phyloP scores from a whole-genome alignment of 2,113 vertebrate species.

The Corythaeola cristata region DNA sequence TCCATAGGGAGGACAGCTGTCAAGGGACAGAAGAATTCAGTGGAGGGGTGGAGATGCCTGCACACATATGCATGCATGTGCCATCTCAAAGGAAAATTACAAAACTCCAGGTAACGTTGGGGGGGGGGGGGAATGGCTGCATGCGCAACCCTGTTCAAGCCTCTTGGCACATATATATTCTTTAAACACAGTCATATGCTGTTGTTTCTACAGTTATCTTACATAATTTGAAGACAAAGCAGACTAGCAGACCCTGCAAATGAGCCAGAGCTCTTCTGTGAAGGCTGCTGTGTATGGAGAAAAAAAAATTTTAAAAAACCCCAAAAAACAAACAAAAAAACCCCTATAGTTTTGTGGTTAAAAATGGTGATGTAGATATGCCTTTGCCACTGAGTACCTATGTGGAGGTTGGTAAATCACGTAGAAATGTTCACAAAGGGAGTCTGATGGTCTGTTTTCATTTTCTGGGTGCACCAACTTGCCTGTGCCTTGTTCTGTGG shows the following conservation, averaged over 20 bases:
- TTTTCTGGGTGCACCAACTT: neutral
- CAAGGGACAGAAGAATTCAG: neutral
- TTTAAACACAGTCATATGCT: fast-evolving
- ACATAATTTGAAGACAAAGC: neutral
- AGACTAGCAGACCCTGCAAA: neutral
- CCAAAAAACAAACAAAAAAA: too few species aligned
- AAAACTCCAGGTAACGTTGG: neutral
- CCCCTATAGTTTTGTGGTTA: neutral
- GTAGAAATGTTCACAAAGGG: neutral
- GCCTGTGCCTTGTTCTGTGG: neutral
- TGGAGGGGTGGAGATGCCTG: fast-evolving
- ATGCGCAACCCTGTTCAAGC: neutral
- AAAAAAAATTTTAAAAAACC: too few species aligned
- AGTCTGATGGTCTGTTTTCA: fast-evolving
- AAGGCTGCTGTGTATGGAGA: too few species aligned
- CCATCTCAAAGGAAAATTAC: neutral
- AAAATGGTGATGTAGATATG: neutral
- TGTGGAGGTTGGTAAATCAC: fast-evolving
- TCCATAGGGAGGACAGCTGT: fast-evolving
- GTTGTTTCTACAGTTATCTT: neutral
- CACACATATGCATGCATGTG: fast-evolving
- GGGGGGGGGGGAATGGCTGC: neutral
- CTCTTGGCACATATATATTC: neutral
- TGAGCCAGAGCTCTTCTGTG: neutral
- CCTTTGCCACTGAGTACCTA: neutral